Evolutionary conservation across 2,888 invertebrate species (phyloP), one percentile per base, ranked within the genome.

Genomic region (Drosophila subquinaria): DNA sequence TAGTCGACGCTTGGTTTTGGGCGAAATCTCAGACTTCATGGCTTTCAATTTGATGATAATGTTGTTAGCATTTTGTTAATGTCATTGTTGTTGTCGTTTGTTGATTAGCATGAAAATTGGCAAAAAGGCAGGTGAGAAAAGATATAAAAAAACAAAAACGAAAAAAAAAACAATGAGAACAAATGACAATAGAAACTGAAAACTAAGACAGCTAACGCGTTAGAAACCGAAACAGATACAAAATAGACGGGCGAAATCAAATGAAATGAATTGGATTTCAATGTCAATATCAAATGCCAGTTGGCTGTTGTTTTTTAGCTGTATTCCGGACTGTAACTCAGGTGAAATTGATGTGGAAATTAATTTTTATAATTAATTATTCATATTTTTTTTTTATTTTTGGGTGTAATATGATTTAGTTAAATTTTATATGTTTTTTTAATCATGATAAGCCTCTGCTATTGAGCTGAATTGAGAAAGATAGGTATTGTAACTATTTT

Each of bases 81-180:
- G 48, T 36, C 15, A n/a, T 57, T 42, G 53, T 23, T 52, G 53
- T 3, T 69, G 38, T 60, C 47, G 47, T 9, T 59, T 17, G 53
- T 82, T 73, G 70, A 78, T 88, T 76, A 73, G 70, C 86, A 82
- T 82, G 57, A 71, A 77, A 75, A 72, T 67, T 51, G 68, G 35
- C 69, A 60, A 40, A 33, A 55, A 27, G 36, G 23, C 33, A 50
- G 59, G 30, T 40, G 35, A 69, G 56, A 55, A 69, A 36, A 45
- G 38, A 51, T 11, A 33, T 36, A 35, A 35, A 13, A 6, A n/a
- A 56, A 63, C 65, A 77, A 73, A n/a, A 53, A 10, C 3, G 36
- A 23, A 36, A 38, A 40, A 23, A 52, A 6, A 55, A 56, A 63
- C 65, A 77, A 73, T 71, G 57, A 68, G 71, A 68, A 67, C 43